Evolutionary conservation across 2,888 invertebrate genomes (phyloP).

Genomic region (Chaetoderma sp.): DNA sequence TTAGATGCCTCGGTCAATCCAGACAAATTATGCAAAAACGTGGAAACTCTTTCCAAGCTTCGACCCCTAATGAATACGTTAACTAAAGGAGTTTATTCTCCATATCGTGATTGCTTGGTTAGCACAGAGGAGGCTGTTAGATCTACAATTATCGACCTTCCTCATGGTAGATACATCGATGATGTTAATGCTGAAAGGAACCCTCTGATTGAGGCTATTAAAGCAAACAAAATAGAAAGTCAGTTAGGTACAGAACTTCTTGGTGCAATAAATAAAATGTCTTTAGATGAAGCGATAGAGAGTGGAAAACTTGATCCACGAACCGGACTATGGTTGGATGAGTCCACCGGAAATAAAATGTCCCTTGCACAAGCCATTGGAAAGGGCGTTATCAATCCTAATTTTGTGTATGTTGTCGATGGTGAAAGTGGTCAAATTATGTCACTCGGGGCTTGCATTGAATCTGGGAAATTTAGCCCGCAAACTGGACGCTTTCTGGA

Average conservation of each 20-base stretch:
- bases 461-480: conserved; percentile 74
- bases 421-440: conserved; percentile 54
- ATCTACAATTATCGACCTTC: conserved; percentile 52
- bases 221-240: conserved; percentile 50
- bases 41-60: conserved; percentile 52
- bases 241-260: conserved; percentile 51
- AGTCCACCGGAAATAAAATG: conserved; percentile 70
- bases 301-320: conserved; percentile 66
- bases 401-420: conserved; percentile 61
- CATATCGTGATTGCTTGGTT: conserved; percentile 80
- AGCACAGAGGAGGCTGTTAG: conserved; percentile 70
- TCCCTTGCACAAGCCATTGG: conserved; percentile 80
- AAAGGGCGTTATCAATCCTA: conserved; percentile 71
- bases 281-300: conserved; percentile 66
- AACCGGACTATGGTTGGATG: conserved; percentile 68
- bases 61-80: conserved; percentile 76
- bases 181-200: conserved; percentile 43
- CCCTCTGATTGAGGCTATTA: conserved; percentile 55
- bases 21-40: conserved; percentile 49
- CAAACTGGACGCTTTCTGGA: conserved; percentile 74
- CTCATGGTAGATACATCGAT: conserved; percentile 47
- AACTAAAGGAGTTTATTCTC: conserved; percentile 76
- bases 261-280: conserved; percentile 65
- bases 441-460: conserved; percentile 53
- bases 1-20: conserved; percentile 74